These are phyloP conservation scores for Ophion ellenae DNA, from an alignment of 2,888 invertebrate species.

Conservation along the genomic window DNA sequence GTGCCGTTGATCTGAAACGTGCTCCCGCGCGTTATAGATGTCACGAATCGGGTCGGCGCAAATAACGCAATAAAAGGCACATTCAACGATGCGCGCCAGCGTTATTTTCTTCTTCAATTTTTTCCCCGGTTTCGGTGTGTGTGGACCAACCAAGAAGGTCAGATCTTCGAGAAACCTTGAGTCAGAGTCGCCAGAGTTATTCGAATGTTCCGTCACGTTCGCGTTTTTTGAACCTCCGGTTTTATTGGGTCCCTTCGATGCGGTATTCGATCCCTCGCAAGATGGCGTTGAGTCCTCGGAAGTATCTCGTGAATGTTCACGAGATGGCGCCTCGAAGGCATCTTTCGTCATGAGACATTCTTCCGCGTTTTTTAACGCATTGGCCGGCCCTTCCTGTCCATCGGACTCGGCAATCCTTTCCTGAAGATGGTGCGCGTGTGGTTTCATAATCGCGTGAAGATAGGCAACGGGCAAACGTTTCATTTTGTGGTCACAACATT, in stretches of 20 bases:
- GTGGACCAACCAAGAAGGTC: background rate
- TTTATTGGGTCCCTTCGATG: too few species aligned
- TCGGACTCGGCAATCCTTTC: background rate
- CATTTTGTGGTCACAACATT: background rate
- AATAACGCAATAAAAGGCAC: constrained; percentile 29
- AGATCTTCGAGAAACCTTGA: background rate
- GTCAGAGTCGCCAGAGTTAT: background rate
- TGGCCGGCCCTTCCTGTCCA: background rate
- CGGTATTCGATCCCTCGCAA: background rate
- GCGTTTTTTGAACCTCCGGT: too few species aligned
- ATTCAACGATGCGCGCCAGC: too few species aligned
- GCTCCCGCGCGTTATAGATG: background rate
- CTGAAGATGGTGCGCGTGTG: background rate
- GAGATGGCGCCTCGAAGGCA: background rate
- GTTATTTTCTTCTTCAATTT: background rate
- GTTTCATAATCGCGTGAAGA: background rate
- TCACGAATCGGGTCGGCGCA: constrained; percentile 3
- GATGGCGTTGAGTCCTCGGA: background rate
- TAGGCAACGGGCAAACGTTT: background rate
- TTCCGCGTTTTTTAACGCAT: too few species aligned
- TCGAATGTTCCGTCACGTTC: too few species aligned
- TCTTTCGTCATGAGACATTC: too few species aligned
- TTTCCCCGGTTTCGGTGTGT: background rate
- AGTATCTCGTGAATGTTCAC: background rate
- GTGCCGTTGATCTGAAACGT: background rate